phyloP scores from a whole-genome alignment of 23 tunicate genomes.

The Botrylloides violaceus region DNA sequence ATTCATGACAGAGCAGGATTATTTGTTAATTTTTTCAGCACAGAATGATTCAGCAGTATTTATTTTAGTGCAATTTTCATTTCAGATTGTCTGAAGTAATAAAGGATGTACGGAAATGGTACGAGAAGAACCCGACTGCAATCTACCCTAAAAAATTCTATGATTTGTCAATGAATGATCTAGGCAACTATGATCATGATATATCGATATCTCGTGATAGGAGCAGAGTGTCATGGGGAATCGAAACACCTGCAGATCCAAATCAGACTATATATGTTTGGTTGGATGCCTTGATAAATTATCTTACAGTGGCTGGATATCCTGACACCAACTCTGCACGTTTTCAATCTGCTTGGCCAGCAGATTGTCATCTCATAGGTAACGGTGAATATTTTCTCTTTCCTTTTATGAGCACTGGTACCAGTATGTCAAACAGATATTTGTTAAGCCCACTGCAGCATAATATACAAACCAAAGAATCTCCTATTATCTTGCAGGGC shows the following conservation, averaged over 20 bases:
- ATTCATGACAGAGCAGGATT: too few species aligned
- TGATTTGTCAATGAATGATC: conserved; percentile 8
- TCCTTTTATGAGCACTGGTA: too few species aligned
- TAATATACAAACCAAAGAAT: too few species aligned
- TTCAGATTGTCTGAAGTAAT: conserved; percentile 34
- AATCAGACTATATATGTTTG: conserved; percentile 84
- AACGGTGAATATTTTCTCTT: too few species aligned
- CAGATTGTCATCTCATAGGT: conserved; percentile 79
- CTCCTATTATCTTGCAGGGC: not conserved
- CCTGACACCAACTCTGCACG: conserved; percentile 14
- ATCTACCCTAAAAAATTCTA: conserved; percentile 34
- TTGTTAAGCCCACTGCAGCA: not conserved
- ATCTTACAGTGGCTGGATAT: conserved; percentile 83
- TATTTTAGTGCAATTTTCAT: too few species aligned
- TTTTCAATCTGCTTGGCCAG: conserved; percentile 62
- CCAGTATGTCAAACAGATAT: too few species aligned
- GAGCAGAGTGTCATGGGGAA: conserved; percentile 84
- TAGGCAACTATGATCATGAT: conserved; percentile 15
- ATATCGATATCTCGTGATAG: conserved; percentile 61
- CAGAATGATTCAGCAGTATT: too few species aligned
- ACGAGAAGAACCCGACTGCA: conserved; percentile 12
- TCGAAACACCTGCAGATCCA: conserved; percentile 62
- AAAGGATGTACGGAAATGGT: conserved; percentile 32
- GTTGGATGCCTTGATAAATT: conserved; percentile 90
- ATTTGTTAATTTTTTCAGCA: too few species aligned